Evolutionary conservation across 1,140 invertebrate species (phyloP).

Genomic region (Tetramorium alpestre): DNA sequence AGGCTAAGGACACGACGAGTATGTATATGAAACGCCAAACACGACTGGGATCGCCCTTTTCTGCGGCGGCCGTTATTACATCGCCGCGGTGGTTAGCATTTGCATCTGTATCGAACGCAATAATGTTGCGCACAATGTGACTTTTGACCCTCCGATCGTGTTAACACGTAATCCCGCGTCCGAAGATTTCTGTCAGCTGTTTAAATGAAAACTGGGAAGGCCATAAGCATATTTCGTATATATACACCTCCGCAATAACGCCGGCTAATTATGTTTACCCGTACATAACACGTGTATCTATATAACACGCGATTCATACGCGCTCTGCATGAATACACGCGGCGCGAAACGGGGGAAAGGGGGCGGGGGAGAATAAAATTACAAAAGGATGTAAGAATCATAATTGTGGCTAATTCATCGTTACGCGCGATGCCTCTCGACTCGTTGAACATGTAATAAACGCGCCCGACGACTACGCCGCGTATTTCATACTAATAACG

Average conservation of each 20-base stretch:
- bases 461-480: neutral
- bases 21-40: conserved; percentile 67
- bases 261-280: neutral
- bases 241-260: neutral
- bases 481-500: conserved; percentile 6
- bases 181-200: conserved; percentile 53
- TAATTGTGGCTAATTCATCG: neutral
- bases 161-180: conserved; percentile 58
- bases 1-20: conserved; percentile 73
- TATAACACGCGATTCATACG: neutral
- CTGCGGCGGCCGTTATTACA: conserved; percentile 74
- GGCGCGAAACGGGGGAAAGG: neutral
- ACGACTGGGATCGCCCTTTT: conserved; percentile 71
- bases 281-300: neutral
- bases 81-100: conserved; percentile 63
- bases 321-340: neutral
- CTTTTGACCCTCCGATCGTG: conserved; percentile 59
- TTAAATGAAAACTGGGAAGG: conserved; percentile 18
- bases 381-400: neutral
- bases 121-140: conserved; percentile 69
- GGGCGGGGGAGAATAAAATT: neutral
- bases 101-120: conserved; percentile 77
- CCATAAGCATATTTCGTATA: neutral
- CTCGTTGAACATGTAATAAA: neutral
- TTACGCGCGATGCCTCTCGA: neutral